These are phyloP conservation scores for Agriopis aurantiaria DNA, from an alignment of 2,888 invertebrate species.

Conservation along the genomic window DNA sequence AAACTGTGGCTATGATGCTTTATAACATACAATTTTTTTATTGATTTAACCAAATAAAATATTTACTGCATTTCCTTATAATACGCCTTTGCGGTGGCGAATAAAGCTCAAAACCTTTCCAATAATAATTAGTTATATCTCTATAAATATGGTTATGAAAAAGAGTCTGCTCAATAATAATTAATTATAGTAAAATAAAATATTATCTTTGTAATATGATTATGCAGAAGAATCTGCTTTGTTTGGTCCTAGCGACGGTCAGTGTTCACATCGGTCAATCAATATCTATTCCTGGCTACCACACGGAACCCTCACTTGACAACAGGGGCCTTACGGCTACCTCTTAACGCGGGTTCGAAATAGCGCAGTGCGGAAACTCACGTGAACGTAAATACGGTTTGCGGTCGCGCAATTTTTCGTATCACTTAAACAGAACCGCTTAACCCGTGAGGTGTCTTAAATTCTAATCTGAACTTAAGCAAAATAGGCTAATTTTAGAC, in stretches of 20 bases:
- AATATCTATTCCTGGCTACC: not conserved
- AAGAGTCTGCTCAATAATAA: not conserved
- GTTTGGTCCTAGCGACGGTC: not conserved
- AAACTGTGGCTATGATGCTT: not conserved
- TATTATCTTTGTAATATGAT: not conserved
- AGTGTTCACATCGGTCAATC: not conserved
- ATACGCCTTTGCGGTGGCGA: slow-evolving; percentile 2
- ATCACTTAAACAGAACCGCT: too few species aligned
- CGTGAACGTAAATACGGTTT: too few species aligned
- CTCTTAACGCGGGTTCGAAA: too few species aligned
- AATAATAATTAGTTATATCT: not conserved
- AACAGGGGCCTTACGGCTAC: too few species aligned
- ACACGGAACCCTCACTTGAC: too few species aligned
- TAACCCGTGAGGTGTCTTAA: too few species aligned
- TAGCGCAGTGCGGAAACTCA: too few species aligned
- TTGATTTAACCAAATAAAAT: not conserved
- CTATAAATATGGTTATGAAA: too few species aligned
- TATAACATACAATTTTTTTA: not conserved
- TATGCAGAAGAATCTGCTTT: not conserved
- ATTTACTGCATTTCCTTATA: not conserved
- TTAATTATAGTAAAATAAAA: not conserved
- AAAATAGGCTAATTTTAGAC: too few species aligned
- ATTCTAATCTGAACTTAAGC: too few species aligned
- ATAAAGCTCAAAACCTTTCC: not conserved
- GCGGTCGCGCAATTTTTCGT: too few species aligned